A percentile compares a stretch with the other conserved stretches of the same genome.
Conservation (phyloP, 1,140 invertebrate species). For the Heliconius congener region DNA sequence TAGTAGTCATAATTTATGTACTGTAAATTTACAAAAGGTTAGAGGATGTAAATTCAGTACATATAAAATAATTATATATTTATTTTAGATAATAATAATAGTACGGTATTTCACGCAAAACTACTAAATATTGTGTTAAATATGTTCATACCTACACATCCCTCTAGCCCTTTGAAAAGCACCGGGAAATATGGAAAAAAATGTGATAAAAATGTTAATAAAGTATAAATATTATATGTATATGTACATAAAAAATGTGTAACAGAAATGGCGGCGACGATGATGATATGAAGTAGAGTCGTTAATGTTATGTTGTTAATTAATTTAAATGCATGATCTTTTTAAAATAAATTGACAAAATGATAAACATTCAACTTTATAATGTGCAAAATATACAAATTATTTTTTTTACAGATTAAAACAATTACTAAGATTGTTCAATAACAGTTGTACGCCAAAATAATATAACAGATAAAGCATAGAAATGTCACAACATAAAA, state of each 20-base stretch:
- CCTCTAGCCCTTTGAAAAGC: conserved; percentile 75
- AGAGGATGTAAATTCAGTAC: conserved; percentile 62
- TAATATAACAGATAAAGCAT: background rate
- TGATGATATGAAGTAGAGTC: background rate
- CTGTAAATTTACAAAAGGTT: conserved; percentile 63
- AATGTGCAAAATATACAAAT: no score
- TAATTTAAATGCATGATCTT: background rate
- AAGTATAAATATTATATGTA: no score
- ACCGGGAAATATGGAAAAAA: conserved; percentile 44
- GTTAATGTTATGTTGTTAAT: background rate
- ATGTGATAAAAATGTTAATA: conserved; percentile 24
- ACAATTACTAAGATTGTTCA: background rate
- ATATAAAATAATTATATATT: conserved; percentile 23
- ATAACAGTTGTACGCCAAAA: background rate
- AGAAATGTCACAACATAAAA: background rate
- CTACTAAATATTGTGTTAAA: conserved; percentile 32
- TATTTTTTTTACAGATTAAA: no score
- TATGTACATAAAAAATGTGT: background rate
- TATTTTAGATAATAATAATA: conserved; percentile 20
- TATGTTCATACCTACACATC: conserved; percentile 71
- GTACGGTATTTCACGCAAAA: conserved; percentile 15
- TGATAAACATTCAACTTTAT: no score
- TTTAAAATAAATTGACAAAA: background rate
- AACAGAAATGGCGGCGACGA: background rate
- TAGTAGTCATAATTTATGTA: conserved; percentile 18